Conservation (phyloP, 2,888 invertebrate species). For the Phrixothrix hirtus region DNA sequence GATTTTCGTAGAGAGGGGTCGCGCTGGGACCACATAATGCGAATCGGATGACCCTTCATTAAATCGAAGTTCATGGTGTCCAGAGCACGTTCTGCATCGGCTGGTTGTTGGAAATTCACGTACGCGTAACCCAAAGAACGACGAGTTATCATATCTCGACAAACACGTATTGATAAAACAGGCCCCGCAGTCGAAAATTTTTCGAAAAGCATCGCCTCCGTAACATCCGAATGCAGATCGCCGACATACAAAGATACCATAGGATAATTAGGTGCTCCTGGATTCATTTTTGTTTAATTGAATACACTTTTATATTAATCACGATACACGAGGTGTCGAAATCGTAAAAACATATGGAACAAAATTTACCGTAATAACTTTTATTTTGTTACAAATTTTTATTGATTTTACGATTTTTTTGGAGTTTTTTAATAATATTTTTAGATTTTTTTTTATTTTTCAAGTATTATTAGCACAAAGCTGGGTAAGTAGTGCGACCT, state of each 20-base stretch:
- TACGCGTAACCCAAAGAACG: slow-evolving; percentile 99
- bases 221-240: slow-evolving; percentile 96
- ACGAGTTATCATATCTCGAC: slow-evolving; percentile 96
- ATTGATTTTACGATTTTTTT: slow-evolving; percentile 74
- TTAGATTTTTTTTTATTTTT: slow-evolving; percentile 80
- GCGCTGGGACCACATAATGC: slow-evolving; percentile 99
- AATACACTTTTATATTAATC: not conserved
- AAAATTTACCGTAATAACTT: slow-evolving; percentile 44
- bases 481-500: slow-evolving; percentile 83
- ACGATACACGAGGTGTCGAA: slow-evolving; percentile 17
- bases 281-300: slow-evolving; percentile 75
- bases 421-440: slow-evolving; percentile 64
- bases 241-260: slow-evolving; percentile 99
- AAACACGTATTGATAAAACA: slow-evolving; percentile 97
- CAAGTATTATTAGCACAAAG: slow-evolving; percentile 74
- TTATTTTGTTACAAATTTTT: slow-evolving; percentile 65
- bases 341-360: slow-evolving; percentile 50
- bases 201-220: slow-evolving; percentile 98
- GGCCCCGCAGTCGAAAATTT: slow-evolving; percentile 99
- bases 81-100: slow-evolving; percentile 97
- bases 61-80: slow-evolving; percentile 99
- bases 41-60: slow-evolving; percentile 94
- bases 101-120: slow-evolving; percentile 99
- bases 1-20: slow-evolving; percentile 98
- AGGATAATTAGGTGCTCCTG: slow-evolving; percentile 83